Evolutionary conservation across 2,888 invertebrate genomes (phyloP), one percentile per base, ranked within the genome.

Genomic region (Liopterus haemorrhoidalis): DNA sequence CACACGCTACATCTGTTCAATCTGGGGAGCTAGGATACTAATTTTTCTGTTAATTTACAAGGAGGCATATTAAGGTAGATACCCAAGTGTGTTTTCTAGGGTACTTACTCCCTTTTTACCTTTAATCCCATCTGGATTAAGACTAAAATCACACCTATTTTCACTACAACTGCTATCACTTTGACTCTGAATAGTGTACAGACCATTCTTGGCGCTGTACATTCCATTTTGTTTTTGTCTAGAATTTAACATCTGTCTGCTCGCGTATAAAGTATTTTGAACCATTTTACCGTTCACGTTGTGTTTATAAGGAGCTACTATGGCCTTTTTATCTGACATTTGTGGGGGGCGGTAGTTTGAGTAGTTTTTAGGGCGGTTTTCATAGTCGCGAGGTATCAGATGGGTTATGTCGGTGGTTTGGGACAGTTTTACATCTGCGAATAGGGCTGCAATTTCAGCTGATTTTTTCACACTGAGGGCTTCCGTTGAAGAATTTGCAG

Each of bases 401-500:
- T 72, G 74, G 44, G 71, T 72, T 25, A 82, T 79, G 61, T 82
- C 82, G 0, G 82, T 82, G 9, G 82, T 76, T 65, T 82, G 82
- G 18, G 79, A 81, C 1, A 82, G 70, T 24, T 81, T 78, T 31
- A 82, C 79, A 59, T 86, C 85, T 0, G 85, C 84, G 63, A 91
- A 90, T 19, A 90, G 70, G 0, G 89, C 90, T 0, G 89, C 90
- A 58, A 90, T 89, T 65, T 90, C 90, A 0, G 89, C 89, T 2
- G 86, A 85, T 63, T 90, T 90, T 66, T 90, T 90, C 19, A 89
- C 86, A 41, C 87, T 86, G 0, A 89, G 68, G 0, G 87, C 86
- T 57, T 86, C 86, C 38, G 60, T 53, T 30, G 50, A 54, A 3
- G 38, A 46, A 8, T 9, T 49, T 2, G 53, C 51, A 15, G 57